Evolutionary conservation across 2,888 invertebrate genomes (phyloP).

Genomic region (Drosophila dives): DNA sequence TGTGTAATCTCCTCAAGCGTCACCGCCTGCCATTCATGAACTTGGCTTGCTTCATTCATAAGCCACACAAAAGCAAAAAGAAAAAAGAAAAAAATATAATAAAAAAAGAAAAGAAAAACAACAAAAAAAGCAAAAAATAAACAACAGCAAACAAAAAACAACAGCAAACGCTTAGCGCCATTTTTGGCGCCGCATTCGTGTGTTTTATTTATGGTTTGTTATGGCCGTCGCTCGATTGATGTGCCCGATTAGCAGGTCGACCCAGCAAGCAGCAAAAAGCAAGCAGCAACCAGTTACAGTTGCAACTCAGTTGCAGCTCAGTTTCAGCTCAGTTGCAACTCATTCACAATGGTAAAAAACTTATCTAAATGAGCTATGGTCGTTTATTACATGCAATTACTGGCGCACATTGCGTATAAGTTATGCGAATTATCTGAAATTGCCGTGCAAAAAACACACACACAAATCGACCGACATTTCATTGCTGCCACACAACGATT

Average conservation of each 20-base stretch:
- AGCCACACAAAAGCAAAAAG: conserved; percentile 24
- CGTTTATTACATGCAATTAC: conserved; percentile 75
- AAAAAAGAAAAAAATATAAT: conserved; percentile 13
- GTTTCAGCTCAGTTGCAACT: conserved; percentile 11
- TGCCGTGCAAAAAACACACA: conserved; percentile 11
- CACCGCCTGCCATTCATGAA: conserved; percentile 50
- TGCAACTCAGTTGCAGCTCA: conserved; percentile 30
- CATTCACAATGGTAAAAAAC: conserved; percentile 50
- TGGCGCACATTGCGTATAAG: conserved; percentile 64
- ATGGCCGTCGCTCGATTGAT: conserved; percentile 57
- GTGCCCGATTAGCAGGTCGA: conserved; percentile 55
- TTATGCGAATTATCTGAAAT: conserved; percentile 58
- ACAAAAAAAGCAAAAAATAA: conserved; percentile 12
- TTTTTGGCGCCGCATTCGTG: conserved; percentile 50
- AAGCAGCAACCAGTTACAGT: conserved; percentile 40
- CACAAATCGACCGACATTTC: conserved; percentile 51
- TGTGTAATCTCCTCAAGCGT: conserved; percentile 44
- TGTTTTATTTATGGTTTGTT: conserved; percentile 57
- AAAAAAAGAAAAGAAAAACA: conserved; percentile 11
- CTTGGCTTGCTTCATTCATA: conserved; percentile 55
- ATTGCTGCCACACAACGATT: conserved; percentile 33
- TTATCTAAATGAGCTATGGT: conserved; percentile 72
- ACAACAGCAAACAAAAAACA: conserved; percentile 15
- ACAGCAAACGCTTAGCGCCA: conserved; percentile 47
- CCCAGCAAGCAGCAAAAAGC: background rate